Evolutionary conservation across 1,140 invertebrate species (phyloP).

Genomic region (Penaeus chinensis): DNA sequence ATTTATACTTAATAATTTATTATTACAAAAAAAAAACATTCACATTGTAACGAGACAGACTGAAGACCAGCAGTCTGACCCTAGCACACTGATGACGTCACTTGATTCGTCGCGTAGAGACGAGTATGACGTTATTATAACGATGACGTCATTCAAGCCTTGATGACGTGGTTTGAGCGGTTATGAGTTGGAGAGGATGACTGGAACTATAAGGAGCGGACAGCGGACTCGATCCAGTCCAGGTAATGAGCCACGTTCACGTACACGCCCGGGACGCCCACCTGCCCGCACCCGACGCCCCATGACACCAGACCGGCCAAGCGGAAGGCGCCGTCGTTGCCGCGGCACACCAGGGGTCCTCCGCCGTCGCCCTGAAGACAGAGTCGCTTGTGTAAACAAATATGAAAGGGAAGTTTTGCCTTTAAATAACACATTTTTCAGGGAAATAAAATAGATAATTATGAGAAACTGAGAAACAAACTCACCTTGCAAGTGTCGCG

Average conservation of each 20-base stretch:
- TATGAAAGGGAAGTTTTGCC: not conserved
- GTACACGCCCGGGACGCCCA: slow-evolving; percentile 89
- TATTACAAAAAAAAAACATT: too few species aligned
- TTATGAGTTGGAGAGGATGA: not conserved
- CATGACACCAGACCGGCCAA: slow-evolving; percentile 90
- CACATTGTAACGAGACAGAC: too few species aligned
- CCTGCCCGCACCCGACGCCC: slow-evolving; percentile 86
- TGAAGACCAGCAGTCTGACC: too few species aligned
- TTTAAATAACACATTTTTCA: not conserved
- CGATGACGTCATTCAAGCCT: not conserved
- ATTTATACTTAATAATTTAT: too few species aligned
- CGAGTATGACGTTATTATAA: too few species aligned
- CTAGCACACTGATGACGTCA: too few species aligned
- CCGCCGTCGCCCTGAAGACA: slow-evolving; percentile 81
- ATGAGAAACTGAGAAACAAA: not conserved
- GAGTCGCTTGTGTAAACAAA: not conserved
- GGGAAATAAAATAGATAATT: not conserved
- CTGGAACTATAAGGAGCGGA: not conserved
- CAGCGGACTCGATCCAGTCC: slow-evolving; percentile 78
- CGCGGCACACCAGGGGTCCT: slow-evolving; percentile 89
- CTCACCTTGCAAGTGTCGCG: slow-evolving; percentile 77
- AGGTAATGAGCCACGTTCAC: slow-evolving; percentile 86
- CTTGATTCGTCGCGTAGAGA: too few species aligned
- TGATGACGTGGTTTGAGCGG: not conserved
- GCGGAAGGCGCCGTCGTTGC: slow-evolving; percentile 81